Percentiles rank a stretch among this genome's conserved stretches.
These are phyloP conservation scores for Acanthopleura granulata DNA, from an alignment of 2,888 invertebrate genomes.

Conservation along the genomic window DNA sequence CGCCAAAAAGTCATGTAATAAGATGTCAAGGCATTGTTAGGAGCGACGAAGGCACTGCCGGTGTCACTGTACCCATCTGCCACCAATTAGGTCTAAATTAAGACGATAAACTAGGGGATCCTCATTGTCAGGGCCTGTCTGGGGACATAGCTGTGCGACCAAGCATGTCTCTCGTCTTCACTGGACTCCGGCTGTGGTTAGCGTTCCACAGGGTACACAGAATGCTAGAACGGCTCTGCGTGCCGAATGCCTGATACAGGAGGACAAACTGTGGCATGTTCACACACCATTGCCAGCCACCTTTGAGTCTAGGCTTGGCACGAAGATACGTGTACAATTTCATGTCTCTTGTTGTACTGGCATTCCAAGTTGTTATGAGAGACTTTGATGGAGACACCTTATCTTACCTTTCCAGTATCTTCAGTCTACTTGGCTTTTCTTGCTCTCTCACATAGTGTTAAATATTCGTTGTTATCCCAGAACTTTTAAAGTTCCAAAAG, in stretches of 20 bases:
- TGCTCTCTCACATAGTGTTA: no score
- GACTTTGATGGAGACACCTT: no score
- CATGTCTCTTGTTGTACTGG: no score
- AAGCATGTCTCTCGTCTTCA: neutral
- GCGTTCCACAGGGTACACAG: no score
- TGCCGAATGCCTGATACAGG: neutral
- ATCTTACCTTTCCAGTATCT: no score
- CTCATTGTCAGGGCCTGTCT: neutral
- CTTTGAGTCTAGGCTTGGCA: neutral
- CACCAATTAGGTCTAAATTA: constrained; percentile 6
- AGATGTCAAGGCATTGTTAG: neutral
- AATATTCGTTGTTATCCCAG: no score
- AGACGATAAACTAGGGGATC: neutral
- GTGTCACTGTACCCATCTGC: constrained; percentile 6
- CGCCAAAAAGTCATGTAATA: constrained; percentile 3
- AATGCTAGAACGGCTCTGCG: no score
- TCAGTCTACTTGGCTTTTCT: no score
- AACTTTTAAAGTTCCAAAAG: no score
- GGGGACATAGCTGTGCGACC: neutral
- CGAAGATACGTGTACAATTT: no score
- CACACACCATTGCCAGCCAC: neutral
- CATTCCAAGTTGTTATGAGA: no score
- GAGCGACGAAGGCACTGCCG: neutral
- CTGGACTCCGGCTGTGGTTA: no score
- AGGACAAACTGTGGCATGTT: neutral